Evolutionary conservation across 1,140 invertebrate species (phyloP).

Genomic region (Parasteatoda tepidariorum): DNA sequence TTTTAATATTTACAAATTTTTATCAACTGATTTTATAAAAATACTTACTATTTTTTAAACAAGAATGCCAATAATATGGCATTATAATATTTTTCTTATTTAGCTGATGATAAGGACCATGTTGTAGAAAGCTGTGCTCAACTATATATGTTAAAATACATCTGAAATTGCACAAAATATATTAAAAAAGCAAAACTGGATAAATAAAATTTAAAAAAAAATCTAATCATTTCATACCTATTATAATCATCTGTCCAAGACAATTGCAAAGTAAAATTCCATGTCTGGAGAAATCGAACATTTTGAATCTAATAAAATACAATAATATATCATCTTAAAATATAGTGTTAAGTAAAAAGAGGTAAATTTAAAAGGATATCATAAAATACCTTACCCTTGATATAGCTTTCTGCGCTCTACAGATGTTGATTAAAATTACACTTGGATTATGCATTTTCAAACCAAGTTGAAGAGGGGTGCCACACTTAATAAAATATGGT

Average conservation of each 20-base stretch:
- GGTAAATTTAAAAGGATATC: background rate
- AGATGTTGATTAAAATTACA: constrained; percentile 44
- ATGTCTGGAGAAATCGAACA: constrained; percentile 9
- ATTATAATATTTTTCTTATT: constrained; percentile 12
- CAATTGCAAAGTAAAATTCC: constrained; percentile 23
- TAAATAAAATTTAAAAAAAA: background rate
- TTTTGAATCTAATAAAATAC: constrained; percentile 18
- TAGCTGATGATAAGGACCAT: constrained; percentile 23
- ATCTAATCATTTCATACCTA: background rate
- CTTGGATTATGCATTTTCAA: constrained; percentile 21
- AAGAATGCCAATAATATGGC: constrained; percentile 46
- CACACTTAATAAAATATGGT: background rate
- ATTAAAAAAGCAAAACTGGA: too few relatives aligned
- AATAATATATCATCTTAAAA: background rate
- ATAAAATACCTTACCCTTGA: background rate
- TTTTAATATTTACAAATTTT: too few relatives aligned
- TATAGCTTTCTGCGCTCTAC: background rate
- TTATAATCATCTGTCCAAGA: constrained; percentile 34
- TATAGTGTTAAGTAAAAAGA: background rate
- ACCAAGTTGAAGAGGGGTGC: background rate
- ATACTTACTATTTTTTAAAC: constrained; percentile 21
- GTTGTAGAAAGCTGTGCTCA: background rate
- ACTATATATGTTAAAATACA: constrained; percentile 43
- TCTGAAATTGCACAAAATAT: constrained; percentile 10
- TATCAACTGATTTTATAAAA: background rate